Conservation (phyloP, 2,888 invertebrate genomes). For the Agrochola lota region DNA sequence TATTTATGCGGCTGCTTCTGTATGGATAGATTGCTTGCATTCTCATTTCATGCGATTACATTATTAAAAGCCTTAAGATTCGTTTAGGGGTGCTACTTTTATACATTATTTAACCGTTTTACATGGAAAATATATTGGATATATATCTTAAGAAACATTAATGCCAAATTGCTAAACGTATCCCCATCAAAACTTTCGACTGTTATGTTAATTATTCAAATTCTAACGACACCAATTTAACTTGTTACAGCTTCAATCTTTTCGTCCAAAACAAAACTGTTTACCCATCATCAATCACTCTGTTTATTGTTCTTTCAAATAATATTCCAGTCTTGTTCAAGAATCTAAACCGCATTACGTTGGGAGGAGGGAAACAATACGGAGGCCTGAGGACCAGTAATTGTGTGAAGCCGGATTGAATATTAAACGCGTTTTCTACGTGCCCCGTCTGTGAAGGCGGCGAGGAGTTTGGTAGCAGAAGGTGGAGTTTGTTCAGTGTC, state of each 20-base stretch:
- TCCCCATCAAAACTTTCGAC: conserved; percentile 13
- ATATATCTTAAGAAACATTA: not conserved
- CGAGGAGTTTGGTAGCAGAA: conserved; percentile 29
- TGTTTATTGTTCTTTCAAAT: conserved; percentile 50
- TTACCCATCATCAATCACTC: conserved; percentile 57
- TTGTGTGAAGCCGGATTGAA: conserved; percentile 67
- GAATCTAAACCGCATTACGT: conserved; percentile 62
- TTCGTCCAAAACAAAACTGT: conserved; percentile 52
- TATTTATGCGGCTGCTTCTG: no score
- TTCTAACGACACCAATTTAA: conserved; percentile 42
- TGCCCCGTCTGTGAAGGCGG: conserved; percentile 34
- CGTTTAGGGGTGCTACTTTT: not conserved
- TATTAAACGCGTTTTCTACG: conserved; percentile 62
- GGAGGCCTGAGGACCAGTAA: conserved; percentile 57
- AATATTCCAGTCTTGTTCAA: conserved; percentile 57
- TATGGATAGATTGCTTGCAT: not conserved
- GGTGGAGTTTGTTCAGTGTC: conserved; percentile 11
- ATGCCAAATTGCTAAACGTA: not conserved
- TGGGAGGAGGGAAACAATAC: conserved; percentile 56
- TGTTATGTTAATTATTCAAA: conserved; percentile 25
- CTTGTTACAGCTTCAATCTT: conserved; percentile 42
- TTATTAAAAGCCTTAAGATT: not conserved
- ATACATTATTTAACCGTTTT: no score
- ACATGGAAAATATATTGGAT: not conserved
- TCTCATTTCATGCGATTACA: not conserved